Evolutionary conservation across 2,113 vertebrate species (phyloP).

Genomic region (Melanotaenia duboulayi): DNA sequence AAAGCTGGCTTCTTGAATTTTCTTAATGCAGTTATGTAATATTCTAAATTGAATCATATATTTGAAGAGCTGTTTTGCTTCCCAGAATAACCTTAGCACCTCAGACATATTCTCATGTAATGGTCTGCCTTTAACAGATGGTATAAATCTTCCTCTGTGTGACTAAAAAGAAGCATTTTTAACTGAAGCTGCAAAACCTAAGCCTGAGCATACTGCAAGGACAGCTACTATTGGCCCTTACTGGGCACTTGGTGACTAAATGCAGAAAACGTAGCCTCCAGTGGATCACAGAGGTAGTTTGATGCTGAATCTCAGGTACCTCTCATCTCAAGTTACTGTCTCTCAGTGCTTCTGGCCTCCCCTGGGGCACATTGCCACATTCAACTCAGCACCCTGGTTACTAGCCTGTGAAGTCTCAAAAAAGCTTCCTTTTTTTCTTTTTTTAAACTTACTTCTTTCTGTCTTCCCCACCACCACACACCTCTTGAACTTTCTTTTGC

Average conservation of each 20-base stretch:
- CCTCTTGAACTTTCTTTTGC: constrained; percentile 79
- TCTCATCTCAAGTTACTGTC: constrained; percentile 69
- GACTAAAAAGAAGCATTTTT: constrained; percentile 17
- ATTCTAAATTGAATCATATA: constrained; percentile 39
- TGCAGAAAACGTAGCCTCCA: constrained; percentile 35
- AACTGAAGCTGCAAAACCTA: not conserved
- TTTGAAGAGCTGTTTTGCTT: constrained; percentile 48
- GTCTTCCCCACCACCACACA: constrained; percentile 59
- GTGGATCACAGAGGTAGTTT: constrained; percentile 63
- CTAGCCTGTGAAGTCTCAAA: constrained; percentile 60
- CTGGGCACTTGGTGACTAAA: constrained; percentile 31
- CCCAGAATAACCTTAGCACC: not conserved
- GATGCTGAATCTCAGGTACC: constrained; percentile 65
- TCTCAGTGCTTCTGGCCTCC: constrained; percentile 60
- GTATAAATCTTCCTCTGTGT: constrained; percentile 2
- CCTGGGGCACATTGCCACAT: constrained; percentile 63
- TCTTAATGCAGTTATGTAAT: constrained; percentile 13
- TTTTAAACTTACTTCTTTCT: constrained; percentile 30
- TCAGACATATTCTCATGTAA: constrained; percentile 2
- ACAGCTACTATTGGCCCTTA: constrained; percentile 11
- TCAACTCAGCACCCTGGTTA: constrained; percentile 61
- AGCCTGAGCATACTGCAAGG: not conserved
- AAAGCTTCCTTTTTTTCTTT: constrained; percentile 31
- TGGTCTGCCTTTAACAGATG: constrained; percentile 3
- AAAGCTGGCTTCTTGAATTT: constrained; percentile 42